phyloP scores from a whole-genome alignment of 2,888 invertebrate species.

The Drosophila gaucha region DNA sequence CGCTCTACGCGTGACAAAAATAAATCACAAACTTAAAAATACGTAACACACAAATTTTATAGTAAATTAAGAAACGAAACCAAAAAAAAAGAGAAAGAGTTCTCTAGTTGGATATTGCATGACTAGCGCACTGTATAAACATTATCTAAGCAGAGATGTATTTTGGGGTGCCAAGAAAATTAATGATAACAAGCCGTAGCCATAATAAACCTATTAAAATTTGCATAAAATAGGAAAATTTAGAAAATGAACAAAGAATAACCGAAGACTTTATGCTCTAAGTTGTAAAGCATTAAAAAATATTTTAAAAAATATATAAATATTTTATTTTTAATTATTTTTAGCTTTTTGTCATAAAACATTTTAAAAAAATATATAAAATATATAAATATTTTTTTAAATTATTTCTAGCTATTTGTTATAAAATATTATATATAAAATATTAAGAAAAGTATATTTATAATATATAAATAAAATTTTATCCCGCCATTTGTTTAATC shows the following conservation, averaged over 20 bases:
- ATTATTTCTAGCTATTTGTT: too few species aligned
- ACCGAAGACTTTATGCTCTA: not conserved
- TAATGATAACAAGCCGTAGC: slow-evolving; percentile 27
- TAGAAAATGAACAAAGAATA: not conserved
- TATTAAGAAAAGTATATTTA: too few species aligned
- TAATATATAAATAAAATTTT: not conserved
- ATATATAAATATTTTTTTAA: not conserved
- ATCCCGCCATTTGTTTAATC: too few species aligned
- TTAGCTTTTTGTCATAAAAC: too few species aligned
- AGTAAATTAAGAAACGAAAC: slow-evolving; percentile 62
- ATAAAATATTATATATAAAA: not conserved
- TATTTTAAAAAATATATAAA: not conserved
- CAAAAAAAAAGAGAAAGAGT: not conserved
- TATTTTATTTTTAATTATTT: not conserved
- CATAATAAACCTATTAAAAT: slow-evolving; percentile 24
- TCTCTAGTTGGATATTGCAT: not conserved
- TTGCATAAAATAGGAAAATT: not conserved
- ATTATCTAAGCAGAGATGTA: slow-evolving; percentile 27
- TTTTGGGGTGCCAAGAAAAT: slow-evolving; percentile 35
- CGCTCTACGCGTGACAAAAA: slow-evolving; percentile 67
- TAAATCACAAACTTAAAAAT: slow-evolving; percentile 72
- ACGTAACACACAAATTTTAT: slow-evolving; percentile 63
- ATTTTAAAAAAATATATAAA: not conserved
- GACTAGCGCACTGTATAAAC: slow-evolving; percentile 10
- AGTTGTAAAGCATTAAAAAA: not conserved